phyloP scores from a whole-genome alignment of 2,888 invertebrate species.

The Drosophila aldrichi region DNA sequence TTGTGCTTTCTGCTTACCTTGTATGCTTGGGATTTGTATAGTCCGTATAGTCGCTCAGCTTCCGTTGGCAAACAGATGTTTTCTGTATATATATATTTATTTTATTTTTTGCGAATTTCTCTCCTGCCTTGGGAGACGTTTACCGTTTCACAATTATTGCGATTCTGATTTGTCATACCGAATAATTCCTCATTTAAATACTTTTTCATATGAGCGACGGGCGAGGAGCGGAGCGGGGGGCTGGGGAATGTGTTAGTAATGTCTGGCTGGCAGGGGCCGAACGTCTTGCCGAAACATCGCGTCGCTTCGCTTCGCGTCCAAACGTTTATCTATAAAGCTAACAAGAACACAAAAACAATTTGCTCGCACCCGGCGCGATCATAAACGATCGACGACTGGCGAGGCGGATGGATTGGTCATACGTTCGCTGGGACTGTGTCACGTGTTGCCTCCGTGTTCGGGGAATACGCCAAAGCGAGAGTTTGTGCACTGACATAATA shows the following conservation, averaged over 20 bases:
- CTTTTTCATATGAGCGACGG: constrained; percentile 27
- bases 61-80: constrained; percentile 39
- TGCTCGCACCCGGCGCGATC: constrained; percentile 36
- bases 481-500: constrained; percentile 37
- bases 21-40: constrained; percentile 6
- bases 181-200: constrained; percentile 73
- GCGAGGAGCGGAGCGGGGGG: constrained; percentile 14
- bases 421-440: constrained; percentile 32
- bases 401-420: constrained; percentile 36
- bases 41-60: constrained; percentile 5
- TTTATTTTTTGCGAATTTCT: constrained; percentile 5
- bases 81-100: constrained; percentile 4
- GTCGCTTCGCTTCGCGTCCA: constrained; percentile 8
- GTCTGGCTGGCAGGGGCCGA: constrained; percentile 25
- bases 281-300: constrained; percentile 6
- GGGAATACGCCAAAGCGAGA: constrained; percentile 64
- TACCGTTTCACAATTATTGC: constrained; percentile 62
- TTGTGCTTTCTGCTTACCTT: constrained; percentile 31
- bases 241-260: constrained; percentile 51
- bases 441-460: constrained; percentile 68
- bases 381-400: constrained; percentile 19
- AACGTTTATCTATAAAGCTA: constrained; percentile 43
- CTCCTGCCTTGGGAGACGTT: constrained; percentile 9
- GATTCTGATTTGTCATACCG: constrained; percentile 74
- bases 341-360: constrained; percentile 16